These are phyloP conservation scores for Flexamia atlantica DNA, from an alignment of 2,888 invertebrate genomes.

Conservation along the genomic window DNA sequence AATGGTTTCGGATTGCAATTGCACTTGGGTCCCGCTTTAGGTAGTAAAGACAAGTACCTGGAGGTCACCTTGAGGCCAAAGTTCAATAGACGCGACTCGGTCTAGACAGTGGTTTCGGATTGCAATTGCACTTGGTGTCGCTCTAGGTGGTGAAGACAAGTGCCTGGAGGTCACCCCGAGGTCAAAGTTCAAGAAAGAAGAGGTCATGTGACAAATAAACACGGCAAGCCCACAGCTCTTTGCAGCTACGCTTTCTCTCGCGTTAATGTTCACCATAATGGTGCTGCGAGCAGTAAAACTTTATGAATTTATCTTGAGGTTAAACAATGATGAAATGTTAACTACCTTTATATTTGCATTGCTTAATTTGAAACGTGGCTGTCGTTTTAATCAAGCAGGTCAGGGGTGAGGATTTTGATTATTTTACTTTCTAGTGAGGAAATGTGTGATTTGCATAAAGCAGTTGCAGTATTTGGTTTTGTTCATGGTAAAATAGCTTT, in stretches of 20 bases:
- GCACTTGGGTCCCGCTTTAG: too few species aligned
- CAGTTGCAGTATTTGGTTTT: too few species aligned
- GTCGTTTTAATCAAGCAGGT: not conserved
- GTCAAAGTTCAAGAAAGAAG: slow-evolving; percentile 9
- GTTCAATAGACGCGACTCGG: too few species aligned
- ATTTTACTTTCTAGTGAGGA: not conserved
- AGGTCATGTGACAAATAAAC: slow-evolving; percentile 22
- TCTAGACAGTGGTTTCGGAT: too few species aligned
- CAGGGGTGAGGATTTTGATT: not conserved
- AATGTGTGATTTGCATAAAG: too few species aligned
- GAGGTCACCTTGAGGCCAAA: too few species aligned
- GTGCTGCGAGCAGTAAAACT: not conserved
- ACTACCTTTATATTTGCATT: not conserved
- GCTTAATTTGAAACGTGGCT: not conserved
- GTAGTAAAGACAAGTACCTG: too few species aligned
- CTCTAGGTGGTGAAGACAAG: not conserved
- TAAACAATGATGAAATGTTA: not conserved
- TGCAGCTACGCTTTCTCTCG: slow-evolving; percentile 10
- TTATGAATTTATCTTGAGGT: not conserved
- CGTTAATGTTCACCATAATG: not conserved
- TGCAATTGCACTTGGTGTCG: too few species aligned
- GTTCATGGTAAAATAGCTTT: too few species aligned
- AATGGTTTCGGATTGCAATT: too few species aligned
- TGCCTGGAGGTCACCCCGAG: not conserved
- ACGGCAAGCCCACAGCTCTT: not conserved